Evolutionary conservation across 2,113 vertebrate genomes (phyloP).

Genomic region (Leptocoma aspasia): DNA sequence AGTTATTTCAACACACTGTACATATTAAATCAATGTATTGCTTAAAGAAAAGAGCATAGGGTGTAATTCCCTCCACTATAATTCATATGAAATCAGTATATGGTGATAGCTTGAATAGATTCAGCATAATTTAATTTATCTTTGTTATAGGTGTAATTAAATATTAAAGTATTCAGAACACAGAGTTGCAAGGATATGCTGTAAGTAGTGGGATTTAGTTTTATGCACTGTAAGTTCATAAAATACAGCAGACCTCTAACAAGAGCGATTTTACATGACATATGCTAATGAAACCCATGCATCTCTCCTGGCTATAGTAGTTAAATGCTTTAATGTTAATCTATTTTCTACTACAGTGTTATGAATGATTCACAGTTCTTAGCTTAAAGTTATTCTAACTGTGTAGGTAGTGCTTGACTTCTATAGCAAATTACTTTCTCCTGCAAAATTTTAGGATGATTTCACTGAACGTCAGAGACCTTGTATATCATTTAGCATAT

Average conservation of each 20-base stretch:
- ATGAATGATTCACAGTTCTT: neutral
- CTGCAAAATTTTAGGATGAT: neutral
- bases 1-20: neutral
- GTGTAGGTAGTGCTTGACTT: neutral
- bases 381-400: neutral
- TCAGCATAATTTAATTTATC: neutral
- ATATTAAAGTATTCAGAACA: conserved; percentile 4
- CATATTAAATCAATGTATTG: neutral
- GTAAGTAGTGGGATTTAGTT: neutral
- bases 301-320: neutral
- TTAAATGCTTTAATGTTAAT: conserved; percentile 16
- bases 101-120: conserved; percentile 7
- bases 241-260: conserved; percentile 6
- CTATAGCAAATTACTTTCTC: neutral
- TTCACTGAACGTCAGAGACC: neutral
- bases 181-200: neutral
- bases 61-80: neutral
- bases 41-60: conserved; percentile 13
- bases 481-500: neutral
- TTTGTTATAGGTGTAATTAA: neutral
- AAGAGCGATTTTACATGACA: neutral
- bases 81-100: conserved; percentile 21
- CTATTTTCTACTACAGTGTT: neutral
- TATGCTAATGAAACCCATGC: neutral
- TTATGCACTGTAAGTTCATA: neutral